Evolutionary conservation across 2,888 invertebrate species (phyloP), one percentile per base, ranked within the genome.

Genomic region (Blomia tropicalis): DNA sequence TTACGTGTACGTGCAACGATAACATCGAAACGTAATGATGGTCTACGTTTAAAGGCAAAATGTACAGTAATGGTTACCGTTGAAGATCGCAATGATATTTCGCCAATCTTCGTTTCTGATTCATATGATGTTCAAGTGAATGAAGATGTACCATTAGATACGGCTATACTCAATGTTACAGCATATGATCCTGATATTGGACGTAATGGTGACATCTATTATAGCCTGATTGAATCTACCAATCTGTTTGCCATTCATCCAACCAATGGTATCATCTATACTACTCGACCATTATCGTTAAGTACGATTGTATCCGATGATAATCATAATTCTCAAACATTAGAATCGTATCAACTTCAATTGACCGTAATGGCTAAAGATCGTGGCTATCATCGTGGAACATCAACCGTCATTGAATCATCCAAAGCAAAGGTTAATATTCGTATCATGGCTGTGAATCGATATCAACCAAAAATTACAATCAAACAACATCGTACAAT

Each of bases 101-200:
- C 84, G 73, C 96, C 96, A 43, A 78, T 95, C 32, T 96, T 96
- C 77, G 87, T 87, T 73, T 87, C 87, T 27, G 59, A 63, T n/a
- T 84, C 83, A 58, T 95, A 95, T 75, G 84, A 84, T 71, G 83
- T 83, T 54, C 81, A 81, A n/a, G 83, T 95, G 44, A 81, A 83
- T 25, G 93, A 93, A 75, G 91, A 93, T 73, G 83, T 84, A 64
- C 83, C 87, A 14, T 76, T 89, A 63, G 88, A 92, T 75, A 80
- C 82, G 62, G 87, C 84, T 73, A 80, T 92, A 27, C 67, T 73
- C 4, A 71, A 71, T 66, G 76, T 79, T 14, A 74, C 82, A 36
- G 96, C 95, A 0, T 91, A 90, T 71, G 96, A 98, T 76, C 93
- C 96, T 2, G 96, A 98, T 74, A 78, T 88, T 36, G 96, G 95